Conservation (phyloP, 2,888 invertebrate genomes). For the Euclidia mi region DNA sequence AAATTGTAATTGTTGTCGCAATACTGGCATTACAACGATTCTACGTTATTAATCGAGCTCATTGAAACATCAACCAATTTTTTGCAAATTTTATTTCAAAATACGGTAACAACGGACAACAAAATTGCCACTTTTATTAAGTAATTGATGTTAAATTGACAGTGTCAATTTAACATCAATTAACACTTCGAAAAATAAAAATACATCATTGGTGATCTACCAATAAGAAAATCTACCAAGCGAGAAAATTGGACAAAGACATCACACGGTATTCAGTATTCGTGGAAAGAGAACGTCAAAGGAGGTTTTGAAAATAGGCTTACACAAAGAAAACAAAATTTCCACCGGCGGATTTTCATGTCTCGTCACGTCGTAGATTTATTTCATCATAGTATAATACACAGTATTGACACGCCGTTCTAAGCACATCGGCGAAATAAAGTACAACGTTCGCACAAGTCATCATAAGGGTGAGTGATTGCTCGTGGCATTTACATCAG, state of each 20-base stretch:
- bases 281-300: slow-evolving; percentile 65
- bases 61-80: too few relatives aligned
- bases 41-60: too few relatives aligned
- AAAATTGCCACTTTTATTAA: not conserved
- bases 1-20: too few relatives aligned
- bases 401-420: too few relatives aligned
- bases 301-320: slow-evolving; percentile 66
- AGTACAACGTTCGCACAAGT: too few relatives aligned
- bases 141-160: slow-evolving; percentile 1
- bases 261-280: slow-evolving; percentile 56
- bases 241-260: slow-evolving; percentile 62
- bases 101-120: not conserved
- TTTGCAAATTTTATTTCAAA: not conserved
- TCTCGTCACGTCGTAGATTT: slow-evolving; percentile 80
- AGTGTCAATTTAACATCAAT: too few relatives aligned
- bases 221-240: slow-evolving; percentile 58
- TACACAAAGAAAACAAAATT: slow-evolving; percentile 77
- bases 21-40: too few relatives aligned
- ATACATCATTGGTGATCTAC: too few relatives aligned
- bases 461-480: too few relatives aligned
- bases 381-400: too few relatives aligned
- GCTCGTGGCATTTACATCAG: too few relatives aligned
- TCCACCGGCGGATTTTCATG: slow-evolving; percentile 75
- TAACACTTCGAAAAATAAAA: slow-evolving; percentile 39
- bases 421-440: too few relatives aligned